These are phyloP conservation scores for Choreutis nemorana DNA, from an alignment of 2,888 invertebrate genomes.

Conservation along the genomic window DNA sequence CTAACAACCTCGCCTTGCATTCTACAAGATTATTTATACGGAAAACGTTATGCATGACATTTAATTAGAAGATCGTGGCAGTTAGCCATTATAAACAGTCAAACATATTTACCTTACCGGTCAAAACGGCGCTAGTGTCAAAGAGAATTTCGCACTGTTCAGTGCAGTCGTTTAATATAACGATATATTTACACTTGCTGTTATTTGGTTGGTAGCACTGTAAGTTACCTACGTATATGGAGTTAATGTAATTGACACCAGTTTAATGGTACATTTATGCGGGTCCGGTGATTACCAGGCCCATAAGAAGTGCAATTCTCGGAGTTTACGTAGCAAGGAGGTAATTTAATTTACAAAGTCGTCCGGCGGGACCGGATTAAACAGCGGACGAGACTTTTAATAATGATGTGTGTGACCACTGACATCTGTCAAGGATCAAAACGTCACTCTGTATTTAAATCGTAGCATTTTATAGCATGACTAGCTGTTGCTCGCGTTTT, in stretches of 20 bases:
- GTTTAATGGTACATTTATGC: conserved; percentile 55
- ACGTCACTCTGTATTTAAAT: too few species aligned
- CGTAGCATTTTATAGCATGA: too few species aligned
- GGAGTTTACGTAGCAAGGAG: conserved; percentile 35
- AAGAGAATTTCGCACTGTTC: too few species aligned
- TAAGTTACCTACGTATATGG: conserved; percentile 49
- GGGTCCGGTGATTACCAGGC: conserved; percentile 38
- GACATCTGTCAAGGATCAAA: conserved; percentile 31
- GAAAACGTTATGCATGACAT: conserved; percentile 39
- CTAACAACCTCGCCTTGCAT: conserved; percentile 27
- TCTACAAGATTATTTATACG: conserved; percentile 39
- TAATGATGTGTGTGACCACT: conserved; percentile 33
- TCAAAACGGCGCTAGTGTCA: too few species aligned
- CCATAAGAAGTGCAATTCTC: conserved; percentile 49
- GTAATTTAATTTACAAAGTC: conserved; percentile 61
- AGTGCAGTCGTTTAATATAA: too few species aligned
- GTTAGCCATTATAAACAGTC: conserved; percentile 38
- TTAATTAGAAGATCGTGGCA: conserved; percentile 41
- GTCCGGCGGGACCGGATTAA: conserved; percentile 49
- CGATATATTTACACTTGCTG: too few species aligned
- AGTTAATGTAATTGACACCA: conserved; percentile 55
- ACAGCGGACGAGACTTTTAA: conserved; percentile 26
- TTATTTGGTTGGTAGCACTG: too few species aligned
- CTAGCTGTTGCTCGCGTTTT: too few species aligned
- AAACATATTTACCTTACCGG: too few species aligned